Percentiles rank a stretch among this genome's conserved stretches.
Conservation (phyloP, 2,797 vertebrate species). For the Gymnodraco acuticeps region DNA sequence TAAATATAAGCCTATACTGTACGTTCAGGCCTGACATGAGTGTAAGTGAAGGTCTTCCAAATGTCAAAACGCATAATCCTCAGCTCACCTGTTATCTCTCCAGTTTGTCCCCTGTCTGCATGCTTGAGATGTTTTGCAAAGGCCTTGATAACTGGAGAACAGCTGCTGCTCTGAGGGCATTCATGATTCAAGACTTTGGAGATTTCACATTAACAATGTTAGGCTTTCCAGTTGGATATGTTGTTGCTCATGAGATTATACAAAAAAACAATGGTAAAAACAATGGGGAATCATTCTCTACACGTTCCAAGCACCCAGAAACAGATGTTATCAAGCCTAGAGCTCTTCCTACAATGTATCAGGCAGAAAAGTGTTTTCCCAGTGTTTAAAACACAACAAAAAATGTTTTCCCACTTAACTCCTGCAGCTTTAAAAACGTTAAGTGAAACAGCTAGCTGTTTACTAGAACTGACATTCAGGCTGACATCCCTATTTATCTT, state of each 20-base stretch:
- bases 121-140: not conserved
- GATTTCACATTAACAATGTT: slow-evolving; percentile 15
- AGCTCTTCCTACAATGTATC: not conserved
- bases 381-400: not conserved
- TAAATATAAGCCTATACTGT: not conserved
- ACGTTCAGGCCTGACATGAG: slow-evolving; percentile 12
- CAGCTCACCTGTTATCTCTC: slow-evolving; percentile 3
- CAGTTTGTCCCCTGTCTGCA: slow-evolving; percentile 10
- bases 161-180: slow-evolving; percentile 5
- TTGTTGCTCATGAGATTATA: not conserved
- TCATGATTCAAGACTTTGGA: slow-evolving; percentile 11
- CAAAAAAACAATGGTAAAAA: not conserved
- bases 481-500: not conserved
- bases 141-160: slow-evolving; percentile 4
- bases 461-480: not conserved
- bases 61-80: slow-evolving; percentile 3
- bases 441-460: not conserved
- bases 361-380: not conserved
- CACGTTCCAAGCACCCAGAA: not conserved
- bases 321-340: not conserved
- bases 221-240: slow-evolving; percentile 11
- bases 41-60: slow-evolving; percentile 9
- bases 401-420: not conserved
- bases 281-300: not conserved
- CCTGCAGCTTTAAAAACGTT: not conserved